Percentiles rank a stretch among this genome's conserved stretches.
Conservation (phyloP, 2,888 invertebrate species). For the Ophion ellenae region DNA sequence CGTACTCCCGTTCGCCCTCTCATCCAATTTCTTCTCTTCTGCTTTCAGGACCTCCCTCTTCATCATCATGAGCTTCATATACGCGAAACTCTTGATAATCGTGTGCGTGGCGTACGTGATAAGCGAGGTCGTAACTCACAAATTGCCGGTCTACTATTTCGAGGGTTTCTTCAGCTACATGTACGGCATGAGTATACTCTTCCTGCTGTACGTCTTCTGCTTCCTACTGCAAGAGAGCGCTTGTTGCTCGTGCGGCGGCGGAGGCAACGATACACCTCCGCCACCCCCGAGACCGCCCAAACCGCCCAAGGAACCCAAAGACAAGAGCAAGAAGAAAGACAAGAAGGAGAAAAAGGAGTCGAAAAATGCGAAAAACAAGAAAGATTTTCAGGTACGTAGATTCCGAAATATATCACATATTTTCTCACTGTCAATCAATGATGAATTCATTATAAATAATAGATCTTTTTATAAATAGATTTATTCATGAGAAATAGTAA, state of each 20-base stretch:
- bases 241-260: slow-evolving; percentile 90
- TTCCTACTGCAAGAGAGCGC: slow-evolving; percentile 96
- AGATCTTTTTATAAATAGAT: not conserved
- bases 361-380: slow-evolving; percentile 85
- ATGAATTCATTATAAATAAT: not conserved
- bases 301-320: slow-evolving; percentile 88
- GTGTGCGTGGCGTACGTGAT: slow-evolving; percentile 97
- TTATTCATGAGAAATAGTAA: not conserved
- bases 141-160: slow-evolving; percentile 95
- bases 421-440: not conserved
- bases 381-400: slow-evolving; percentile 84
- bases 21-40: slow-evolving; percentile 64
- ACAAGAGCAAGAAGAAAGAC: slow-evolving; percentile 87
- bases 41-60: slow-evolving; percentile 95
- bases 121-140: slow-evolving; percentile 97
- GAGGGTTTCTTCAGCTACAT: slow-evolving; percentile 98
- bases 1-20: not conserved
- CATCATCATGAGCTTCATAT: slow-evolving; percentile 98
- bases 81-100: slow-evolving; percentile 96
- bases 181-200: slow-evolving; percentile 96
- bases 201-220: slow-evolving; percentile 97
- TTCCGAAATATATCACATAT: not conserved
- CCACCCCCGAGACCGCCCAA: slow-evolving; percentile 87
- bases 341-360: slow-evolving; percentile 86
- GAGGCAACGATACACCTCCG: slow-evolving; percentile 85